phyloP scores from a whole-genome alignment of 2,113 vertebrate species.

The Smithornis capensis region DNA sequence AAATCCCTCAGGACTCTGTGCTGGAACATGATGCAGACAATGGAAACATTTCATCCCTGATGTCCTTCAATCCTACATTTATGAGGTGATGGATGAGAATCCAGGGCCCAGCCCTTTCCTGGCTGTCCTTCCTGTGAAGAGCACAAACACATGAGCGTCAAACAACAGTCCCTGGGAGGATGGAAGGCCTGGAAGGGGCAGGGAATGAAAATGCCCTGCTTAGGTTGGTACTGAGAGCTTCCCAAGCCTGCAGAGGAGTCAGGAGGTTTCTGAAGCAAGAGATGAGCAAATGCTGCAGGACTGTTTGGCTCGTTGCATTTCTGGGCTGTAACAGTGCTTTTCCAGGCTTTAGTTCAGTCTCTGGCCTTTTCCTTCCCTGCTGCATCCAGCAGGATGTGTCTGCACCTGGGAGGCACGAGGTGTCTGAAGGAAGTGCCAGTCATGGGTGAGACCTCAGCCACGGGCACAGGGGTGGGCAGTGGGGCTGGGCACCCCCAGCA shows the following conservation, averaged over 20 bases:
- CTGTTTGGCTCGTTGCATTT: not conserved
- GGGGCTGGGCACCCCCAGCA: not conserved
- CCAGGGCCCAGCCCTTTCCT: not conserved
- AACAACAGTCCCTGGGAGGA: not conserved
- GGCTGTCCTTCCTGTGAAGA: not conserved
- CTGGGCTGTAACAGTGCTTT: not conserved
- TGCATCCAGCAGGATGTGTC: too few relatives aligned
- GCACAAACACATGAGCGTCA: not conserved
- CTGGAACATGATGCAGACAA: not conserved
- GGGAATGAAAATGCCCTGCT: not conserved
- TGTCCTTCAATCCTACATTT: not conserved
- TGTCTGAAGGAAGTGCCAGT: not conserved
- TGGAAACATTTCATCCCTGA: not conserved
- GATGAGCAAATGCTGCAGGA: not conserved
- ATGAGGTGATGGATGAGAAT: not conserved
- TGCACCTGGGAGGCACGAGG: not conserved
- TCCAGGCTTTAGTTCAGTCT: not conserved
- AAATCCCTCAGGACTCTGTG: not conserved
- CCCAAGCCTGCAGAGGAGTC: not conserved
- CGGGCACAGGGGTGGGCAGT: rapidly evolving
- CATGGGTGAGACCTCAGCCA: not conserved
- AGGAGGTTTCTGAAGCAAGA: not conserved
- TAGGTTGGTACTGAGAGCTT: not conserved
- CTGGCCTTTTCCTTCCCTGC: not conserved
- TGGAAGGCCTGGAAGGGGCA: not conserved